Conservation (phyloP, 2,888 invertebrate species). For the Automeris io region DNA sequence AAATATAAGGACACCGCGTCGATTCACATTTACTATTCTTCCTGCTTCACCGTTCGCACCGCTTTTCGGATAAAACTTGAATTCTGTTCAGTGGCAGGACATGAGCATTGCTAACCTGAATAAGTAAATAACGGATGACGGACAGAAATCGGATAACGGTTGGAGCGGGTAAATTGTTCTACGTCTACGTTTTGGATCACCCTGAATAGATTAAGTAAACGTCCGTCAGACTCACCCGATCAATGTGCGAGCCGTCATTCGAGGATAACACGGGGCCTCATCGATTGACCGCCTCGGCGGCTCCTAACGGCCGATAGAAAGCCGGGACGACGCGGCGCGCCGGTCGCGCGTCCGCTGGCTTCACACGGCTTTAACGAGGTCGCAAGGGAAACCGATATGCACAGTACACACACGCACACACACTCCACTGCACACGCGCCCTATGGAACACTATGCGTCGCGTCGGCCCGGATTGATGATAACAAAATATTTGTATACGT, state of each 20-base stretch:
- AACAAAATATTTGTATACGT: constrained; percentile 26
- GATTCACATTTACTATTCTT: too few species aligned
- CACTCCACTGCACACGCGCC: constrained; percentile 38
- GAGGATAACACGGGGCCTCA: constrained; percentile 45
- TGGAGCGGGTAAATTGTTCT: too few species aligned
- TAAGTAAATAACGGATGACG: too few species aligned
- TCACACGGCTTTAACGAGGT: constrained; percentile 52
- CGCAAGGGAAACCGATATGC: constrained; percentile 48
- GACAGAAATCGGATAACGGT: too few species aligned
- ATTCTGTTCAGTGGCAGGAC: too few species aligned
- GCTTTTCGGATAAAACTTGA: too few species aligned
- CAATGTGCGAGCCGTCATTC: constrained; percentile 60
- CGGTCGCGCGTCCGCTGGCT: constrained; percentile 40
- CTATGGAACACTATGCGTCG: constrained; percentile 19
- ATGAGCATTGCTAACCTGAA: too few species aligned
- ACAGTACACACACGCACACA: constrained; percentile 10
- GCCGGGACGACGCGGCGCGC: constrained; percentile 28
- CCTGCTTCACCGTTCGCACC: too few species aligned
- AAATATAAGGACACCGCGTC: too few species aligned
- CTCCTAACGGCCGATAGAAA: constrained; percentile 44
- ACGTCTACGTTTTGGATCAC: too few species aligned
- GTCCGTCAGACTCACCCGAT: constrained; percentile 74
- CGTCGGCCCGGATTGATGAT: constrained; percentile 27
- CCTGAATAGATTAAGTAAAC: too few species aligned
- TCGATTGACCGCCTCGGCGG: constrained; percentile 45